Evolutionary conservation across 1,140 invertebrate genomes (phyloP), one percentile per base, ranked within the genome.

Genomic region (Oryctes rhinoceros): DNA sequence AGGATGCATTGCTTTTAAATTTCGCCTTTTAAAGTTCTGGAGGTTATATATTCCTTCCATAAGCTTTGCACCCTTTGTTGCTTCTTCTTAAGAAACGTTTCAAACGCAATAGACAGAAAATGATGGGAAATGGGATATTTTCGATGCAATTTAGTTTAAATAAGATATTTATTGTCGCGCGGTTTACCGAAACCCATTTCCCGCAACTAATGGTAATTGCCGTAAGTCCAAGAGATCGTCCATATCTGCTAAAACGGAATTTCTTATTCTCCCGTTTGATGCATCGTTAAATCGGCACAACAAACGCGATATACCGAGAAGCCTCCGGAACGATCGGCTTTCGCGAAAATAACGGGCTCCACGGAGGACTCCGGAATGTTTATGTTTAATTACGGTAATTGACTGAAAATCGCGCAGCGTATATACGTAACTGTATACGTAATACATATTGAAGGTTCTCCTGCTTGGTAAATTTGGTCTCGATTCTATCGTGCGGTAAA

Each of bases 341-440:
- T 71, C 10, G 7, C 65, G 24, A 71, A 71, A 71, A 20, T 71
- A 71, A 71, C 65, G 65, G n/a, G 65, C 65, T 71, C 37, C 65
- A 35, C 35, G 18, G 65, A 71, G 13, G 24, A 37, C 20, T 15
- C 65, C 24, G n/a, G 65, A 71, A 71, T 71, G 65, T 71, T 71
- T 71, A 71, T 71, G 35, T 71, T 30, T 71, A 71, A 71, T 71
- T 71, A 71, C 65, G 65, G 24, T 71, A 71, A 71, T 71, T 71
- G 65, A 71, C 37, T 71, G 65, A 37, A 71, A 71, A 24, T 71
- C 24, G 24, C 13, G 24, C 18, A 18, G 62, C 62, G 18, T 67
- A 10, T 30, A 4, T 67, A n/a, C 62, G 62, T 18, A n/a, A 5
- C 10, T 67, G 24, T 6, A 20, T 67, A 15, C 24, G 62, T 15